Conservation (phyloP, 2,888 invertebrate species). For the Platycheirus albimanus region DNA sequence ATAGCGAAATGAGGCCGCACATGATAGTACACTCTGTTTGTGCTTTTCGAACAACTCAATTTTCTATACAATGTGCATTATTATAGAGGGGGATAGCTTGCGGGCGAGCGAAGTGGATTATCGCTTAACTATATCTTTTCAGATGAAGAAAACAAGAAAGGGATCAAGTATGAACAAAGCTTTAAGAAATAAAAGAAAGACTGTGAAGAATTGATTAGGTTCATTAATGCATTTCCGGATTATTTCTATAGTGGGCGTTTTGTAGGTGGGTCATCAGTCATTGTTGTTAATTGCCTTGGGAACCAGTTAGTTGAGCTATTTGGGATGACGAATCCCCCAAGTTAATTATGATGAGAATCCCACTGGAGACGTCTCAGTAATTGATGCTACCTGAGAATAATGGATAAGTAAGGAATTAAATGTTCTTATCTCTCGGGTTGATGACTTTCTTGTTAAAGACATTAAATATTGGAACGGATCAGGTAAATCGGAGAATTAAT, state of each 20-base stretch:
- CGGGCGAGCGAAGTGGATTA: slow-evolving; percentile 3
- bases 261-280: slow-evolving; percentile 32
- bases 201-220: slow-evolving; percentile 28
- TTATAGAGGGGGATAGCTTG: no score
- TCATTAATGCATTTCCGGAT: slow-evolving; percentile 45
- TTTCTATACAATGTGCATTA: background rate
- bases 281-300: background rate
- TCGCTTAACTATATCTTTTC: slow-evolving; percentile 21
- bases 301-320: background rate
- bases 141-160: slow-evolving; percentile 2
- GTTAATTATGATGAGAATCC: background rate
- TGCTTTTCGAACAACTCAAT: slow-evolving; percentile 22
- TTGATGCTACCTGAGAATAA: no score
- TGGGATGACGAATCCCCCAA: no score
- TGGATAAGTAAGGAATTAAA: no score
- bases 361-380: no score
- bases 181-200: background rate
- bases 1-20: slow-evolving; percentile 42
- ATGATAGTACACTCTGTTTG: background rate
- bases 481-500: no score
- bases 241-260: background rate
- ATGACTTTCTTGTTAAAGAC: no score
- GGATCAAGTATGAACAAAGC: background rate
- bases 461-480: no score
- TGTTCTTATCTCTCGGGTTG: no score